These are phyloP conservation scores for Gerris buenoi DNA, from an alignment of 1,140 invertebrate species.

Conservation along the genomic window DNA sequence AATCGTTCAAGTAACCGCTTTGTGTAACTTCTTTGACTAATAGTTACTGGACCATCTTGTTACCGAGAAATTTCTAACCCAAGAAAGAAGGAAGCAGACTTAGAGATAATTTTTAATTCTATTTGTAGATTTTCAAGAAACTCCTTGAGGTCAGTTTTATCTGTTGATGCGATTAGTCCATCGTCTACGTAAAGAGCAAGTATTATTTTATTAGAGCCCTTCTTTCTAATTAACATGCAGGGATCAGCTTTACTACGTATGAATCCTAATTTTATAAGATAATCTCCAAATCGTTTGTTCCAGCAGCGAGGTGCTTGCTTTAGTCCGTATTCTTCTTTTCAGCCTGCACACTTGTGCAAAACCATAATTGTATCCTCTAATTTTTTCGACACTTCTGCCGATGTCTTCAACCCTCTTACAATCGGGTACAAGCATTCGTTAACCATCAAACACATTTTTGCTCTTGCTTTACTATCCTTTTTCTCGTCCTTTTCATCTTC, in stretches of 20 bases:
- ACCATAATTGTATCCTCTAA: slow-evolving; percentile 15
- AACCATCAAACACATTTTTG: not conserved
- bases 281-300: not conserved
- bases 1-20: slow-evolving; percentile 7
- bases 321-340: no score
- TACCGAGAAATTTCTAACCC: slow-evolving; percentile 2
- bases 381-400: not conserved
- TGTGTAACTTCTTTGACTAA: not conserved
- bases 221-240: not conserved
- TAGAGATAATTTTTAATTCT: not conserved
- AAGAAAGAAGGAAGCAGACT: slow-evolving; percentile 5
- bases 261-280: not conserved
- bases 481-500: not conserved
- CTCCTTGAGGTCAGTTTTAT: no score
- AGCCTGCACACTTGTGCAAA: slow-evolving; percentile 11
- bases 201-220: not conserved
- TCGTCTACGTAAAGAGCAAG: slow-evolving; percentile 9
- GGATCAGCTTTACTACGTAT: not conserved
- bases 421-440: not conserved
- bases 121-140: no score
- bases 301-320: slow-evolving; percentile 14
- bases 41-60: slow-evolving; percentile 1
- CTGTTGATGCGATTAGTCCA: no score
- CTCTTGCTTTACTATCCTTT: not conserved
- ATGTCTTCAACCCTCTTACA: not conserved